Evolutionary conservation across 2,797 vertebrate genomes (phyloP).

Genomic region (Cirrhinus mrigala): DNA sequence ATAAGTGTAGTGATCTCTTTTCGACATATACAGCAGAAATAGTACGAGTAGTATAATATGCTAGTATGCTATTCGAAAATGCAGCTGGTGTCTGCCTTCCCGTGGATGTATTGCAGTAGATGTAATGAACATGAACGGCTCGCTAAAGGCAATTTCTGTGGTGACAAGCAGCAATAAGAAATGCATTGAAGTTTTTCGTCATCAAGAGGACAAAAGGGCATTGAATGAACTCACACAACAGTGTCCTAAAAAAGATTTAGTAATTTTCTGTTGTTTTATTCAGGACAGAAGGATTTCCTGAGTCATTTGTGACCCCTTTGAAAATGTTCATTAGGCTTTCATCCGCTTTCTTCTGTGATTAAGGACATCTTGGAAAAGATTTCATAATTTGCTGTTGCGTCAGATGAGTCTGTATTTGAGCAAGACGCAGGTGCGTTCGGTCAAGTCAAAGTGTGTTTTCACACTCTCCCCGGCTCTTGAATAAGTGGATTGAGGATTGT

Average conservation of each 20-base stretch:
- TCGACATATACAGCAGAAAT: not conserved
- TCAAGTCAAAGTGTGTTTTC: conserved; percentile 53
- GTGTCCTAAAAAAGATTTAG: not conserved
- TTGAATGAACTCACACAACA: not conserved
- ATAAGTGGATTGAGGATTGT: conserved; percentile 44
- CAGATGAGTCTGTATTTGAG: not conserved
- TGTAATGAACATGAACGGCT: not conserved
- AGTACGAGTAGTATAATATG: not conserved
- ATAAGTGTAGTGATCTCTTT: not conserved
- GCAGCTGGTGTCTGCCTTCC: not conserved
- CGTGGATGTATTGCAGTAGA: not conserved
- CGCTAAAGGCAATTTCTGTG: not conserved
- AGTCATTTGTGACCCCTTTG: not conserved
- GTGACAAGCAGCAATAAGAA: not conserved
- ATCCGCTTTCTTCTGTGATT: not conserved
- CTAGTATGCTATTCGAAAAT: not conserved
- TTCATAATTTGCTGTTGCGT: not conserved
- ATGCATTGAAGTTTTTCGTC: not conserved
- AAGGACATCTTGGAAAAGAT: conserved; percentile 5
- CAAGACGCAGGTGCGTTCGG: conserved; percentile 1
- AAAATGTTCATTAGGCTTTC: not conserved
- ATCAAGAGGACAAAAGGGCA: not conserved
- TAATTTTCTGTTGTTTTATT: not conserved
- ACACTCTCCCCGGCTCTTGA: conserved; percentile 35
- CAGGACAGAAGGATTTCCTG: not conserved